Base-by-base conservation (phyloP, 35 echinoderm and acorn worm species). In the Apostichopus japonicus region DNA sequence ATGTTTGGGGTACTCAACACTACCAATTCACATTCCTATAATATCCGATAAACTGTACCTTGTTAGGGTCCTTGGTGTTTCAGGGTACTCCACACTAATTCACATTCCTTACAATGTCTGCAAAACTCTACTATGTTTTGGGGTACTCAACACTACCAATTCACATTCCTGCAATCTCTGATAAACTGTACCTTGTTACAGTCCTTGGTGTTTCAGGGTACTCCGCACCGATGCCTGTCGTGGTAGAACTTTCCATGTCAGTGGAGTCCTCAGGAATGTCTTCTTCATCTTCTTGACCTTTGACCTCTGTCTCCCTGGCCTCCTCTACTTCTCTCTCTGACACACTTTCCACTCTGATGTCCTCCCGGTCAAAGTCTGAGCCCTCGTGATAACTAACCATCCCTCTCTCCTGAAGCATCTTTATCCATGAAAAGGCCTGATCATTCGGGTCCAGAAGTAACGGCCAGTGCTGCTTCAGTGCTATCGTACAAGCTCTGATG, bases 361-460 rank as follows among this genome's bases (percentile, higher is more conserved):
- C 62, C 6, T 94, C 93, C 11, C 78, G 24, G 16, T 88, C 84
- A 15, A 55, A 33, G 53, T 95, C 84, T 0, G 55, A 14, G 0
- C 76, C 83, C 14, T 95, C 90, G 70, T 98, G 96, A 23, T 94
- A 96, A 70, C 95, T 96, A 24, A 92, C 86, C 91, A 96, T 22
- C 10, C 77, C 95, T 13, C 24, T 94, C 77, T 95, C 94, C 73
- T 95, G 92, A 8, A 98, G 80, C 10, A 96, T 51, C 23, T 77
- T 92, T 70, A 98, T 79, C 97, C 97, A 98, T 13, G 86, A 92
- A 27, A 94, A n/a, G 10, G 91, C 97, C 89, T 96, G 97, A 65
- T 96, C 75, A 84, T 98, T 91, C 4, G 97, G 97, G 77, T 98
- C 97, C 21, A 98, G 77, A 16, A 98, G 62, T 19, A 98, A 88